Evolutionary conservation across 2,797 vertebrate genomes (phyloP), one percentile per base, ranked within the genome.

Genomic region (Chiroxiphia lanceolata): DNA sequence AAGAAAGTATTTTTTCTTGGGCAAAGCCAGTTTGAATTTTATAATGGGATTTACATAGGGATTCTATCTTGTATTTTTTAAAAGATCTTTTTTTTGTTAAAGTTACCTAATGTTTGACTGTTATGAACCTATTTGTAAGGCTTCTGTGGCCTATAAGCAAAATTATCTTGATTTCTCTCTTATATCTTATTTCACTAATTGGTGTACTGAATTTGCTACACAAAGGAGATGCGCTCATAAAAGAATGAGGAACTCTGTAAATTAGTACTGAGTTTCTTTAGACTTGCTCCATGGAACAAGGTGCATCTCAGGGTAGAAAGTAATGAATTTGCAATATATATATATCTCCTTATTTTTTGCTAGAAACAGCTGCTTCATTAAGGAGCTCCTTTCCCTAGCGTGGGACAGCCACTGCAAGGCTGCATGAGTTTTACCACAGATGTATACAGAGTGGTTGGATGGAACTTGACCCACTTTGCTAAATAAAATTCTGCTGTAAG

Each of bases 11-110:
- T 54, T 87, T 87, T 88, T 63, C 38, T 45, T 70, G 23, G 65
- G 50, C 69, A 59, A 84, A 76, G 63, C 16, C n/a, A 82, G 31
- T 80, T 87, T 34, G 42, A 9, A 64, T 82, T 91, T 92, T 76
- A 13, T n/a, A 45, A 10, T 33, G 38, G 21, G 48, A 72, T 84
- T 81, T 78, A 53, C n/a, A 15, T 22, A 31, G 22, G 38, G 10
- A 60, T 87, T 93, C 36, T 74, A 4, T 67, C 19, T 51, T 51
- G 13, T 38, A 22, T 50, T 47, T 74, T 80, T 86, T 63, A 33
- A 57, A 60, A 63, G 14, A 63, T 27, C 4, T 5, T 19, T 44
- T 44, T 79, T 61, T 59, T 63, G 4, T 70, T 48, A 42, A 23
- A 48, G 31, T 77, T 59, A 14, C 15, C 4, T 77, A 10, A 26